Evolutionary conservation across 2,797 vertebrate species (phyloP).

Genomic region (Holocentrus rufus): DNA sequence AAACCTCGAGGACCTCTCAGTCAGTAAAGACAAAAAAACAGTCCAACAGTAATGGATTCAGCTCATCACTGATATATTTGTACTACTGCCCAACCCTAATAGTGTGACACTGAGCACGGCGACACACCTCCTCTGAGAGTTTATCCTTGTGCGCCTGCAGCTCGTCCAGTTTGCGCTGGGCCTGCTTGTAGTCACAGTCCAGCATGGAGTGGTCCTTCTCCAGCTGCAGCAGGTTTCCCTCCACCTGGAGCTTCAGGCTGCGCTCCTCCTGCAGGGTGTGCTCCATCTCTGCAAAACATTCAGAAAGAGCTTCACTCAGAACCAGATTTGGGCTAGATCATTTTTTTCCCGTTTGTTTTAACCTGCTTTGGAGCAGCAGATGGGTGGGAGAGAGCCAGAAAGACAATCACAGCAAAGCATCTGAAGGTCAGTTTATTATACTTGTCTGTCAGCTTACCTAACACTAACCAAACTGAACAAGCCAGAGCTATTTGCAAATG

Average conservation of each 20-base stretch:
- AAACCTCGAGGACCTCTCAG: too few species aligned
- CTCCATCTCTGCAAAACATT: conserved; percentile 87
- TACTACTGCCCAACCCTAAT: too few species aligned
- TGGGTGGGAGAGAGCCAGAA: background rate
- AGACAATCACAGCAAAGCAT: conserved; percentile 2
- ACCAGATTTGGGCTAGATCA: conserved; percentile 5
- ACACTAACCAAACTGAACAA: background rate
- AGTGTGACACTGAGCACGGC: background rate
- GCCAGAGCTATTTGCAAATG: conserved; percentile 1
- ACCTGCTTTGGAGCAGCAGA: background rate
- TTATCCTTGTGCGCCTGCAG: conserved; percentile 87
- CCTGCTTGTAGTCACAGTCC: conserved; percentile 94
- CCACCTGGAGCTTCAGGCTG: conserved; percentile 88
- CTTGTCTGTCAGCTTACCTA: background rate
- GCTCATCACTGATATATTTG: too few species aligned
- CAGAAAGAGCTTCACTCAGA: background rate
- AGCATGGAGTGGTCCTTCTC: conserved; percentile 92
- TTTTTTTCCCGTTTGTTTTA: background rate
- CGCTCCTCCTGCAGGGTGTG: conserved; percentile 91
- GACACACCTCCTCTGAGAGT: conserved; percentile 88
- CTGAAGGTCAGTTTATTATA: background rate
- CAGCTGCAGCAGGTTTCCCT: conserved; percentile 88
- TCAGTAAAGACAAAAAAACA: too few species aligned
- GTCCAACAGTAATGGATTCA: too few species aligned
- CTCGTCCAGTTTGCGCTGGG: conserved; percentile 87